Evolutionary conservation across 2,113 vertebrate genomes (phyloP), one percentile per base, ranked within the genome.

Genomic region (Sapayoa aenigma): DNA sequence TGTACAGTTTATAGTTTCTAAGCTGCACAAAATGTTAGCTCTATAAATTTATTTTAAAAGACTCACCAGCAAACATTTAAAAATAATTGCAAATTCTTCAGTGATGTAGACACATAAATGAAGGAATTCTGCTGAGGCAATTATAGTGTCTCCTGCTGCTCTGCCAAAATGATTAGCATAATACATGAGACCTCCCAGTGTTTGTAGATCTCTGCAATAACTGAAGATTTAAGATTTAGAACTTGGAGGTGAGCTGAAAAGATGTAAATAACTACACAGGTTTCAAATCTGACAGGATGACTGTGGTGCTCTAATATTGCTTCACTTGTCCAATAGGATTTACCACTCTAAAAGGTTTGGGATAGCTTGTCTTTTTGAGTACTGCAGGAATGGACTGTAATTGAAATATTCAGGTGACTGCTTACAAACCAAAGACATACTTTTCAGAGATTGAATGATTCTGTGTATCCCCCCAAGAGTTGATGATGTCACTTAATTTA

Each of bases 141-240:
- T 93, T 91, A 68, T 9, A 85, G 55, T 80, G 27, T 77, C 42
- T 88, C 67, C 85, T 86, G 72, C 90, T 93, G 87, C 75, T 90
- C 42, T 90, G 63, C 63, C 63, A 77, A 37, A 90, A 79, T 63
- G 86, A 86, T 67, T 94, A 94, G 11, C 35, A 28, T 39, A 81
- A 73, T 83, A 50, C 50, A 42, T 62, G 59, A 89, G 58, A 87
- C 72, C 44, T 91, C 74, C 71, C 75, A 85, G 59, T 87, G 62
- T 69, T 73, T 74, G 77, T 52, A 75, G 47, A 67, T 71, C 77
- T 93, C 81, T 84, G 25, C 53, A 74, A 68, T 71, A 85, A 77
- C 59, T 77, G 47, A 23, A 78, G 68, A 90, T 87, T 76, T 94
- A 81, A 89, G 27, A 56, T 84, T 82, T 78, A 75, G 72, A 75